Evolutionary conservation across 2,888 invertebrate genomes (phyloP).

Genomic region (Sepiola atlantica): DNA sequence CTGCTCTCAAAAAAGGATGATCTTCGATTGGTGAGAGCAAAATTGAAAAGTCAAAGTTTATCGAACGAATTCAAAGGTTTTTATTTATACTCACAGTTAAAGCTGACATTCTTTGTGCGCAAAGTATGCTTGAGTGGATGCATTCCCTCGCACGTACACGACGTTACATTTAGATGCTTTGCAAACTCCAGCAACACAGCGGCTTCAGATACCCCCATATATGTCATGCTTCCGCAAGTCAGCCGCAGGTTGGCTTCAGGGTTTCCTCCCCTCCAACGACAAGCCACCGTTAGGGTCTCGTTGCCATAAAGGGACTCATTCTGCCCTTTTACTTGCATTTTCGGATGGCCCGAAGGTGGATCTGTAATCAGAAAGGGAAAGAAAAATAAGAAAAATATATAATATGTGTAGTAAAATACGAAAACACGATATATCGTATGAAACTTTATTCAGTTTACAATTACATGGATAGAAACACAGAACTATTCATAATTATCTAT

Average conservation of each 20-base stretch:
- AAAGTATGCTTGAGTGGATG: conserved; percentile 43
- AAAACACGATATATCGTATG: no score
- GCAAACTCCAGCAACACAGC: conserved; percentile 24
- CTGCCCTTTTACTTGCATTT: conserved; percentile 39
- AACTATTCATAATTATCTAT: no score
- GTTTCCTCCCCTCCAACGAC: conserved; percentile 46
- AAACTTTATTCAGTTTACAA: no score
- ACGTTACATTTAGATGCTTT: conserved; percentile 41
- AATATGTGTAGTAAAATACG: no score
- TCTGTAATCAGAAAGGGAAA: conserved; percentile 24
- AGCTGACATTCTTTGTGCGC: conserved; percentile 36
- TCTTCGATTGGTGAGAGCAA: background rate
- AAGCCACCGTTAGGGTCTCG: conserved; percentile 38
- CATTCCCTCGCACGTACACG: conserved; percentile 42
- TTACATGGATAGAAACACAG: no score
- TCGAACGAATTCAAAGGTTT: background rate
- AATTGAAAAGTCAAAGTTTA: background rate
- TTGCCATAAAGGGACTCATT: conserved; percentile 43
- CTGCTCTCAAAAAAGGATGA: background rate
- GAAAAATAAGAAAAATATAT: background rate
- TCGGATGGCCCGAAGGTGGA: conserved; percentile 37
- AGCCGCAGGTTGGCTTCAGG: conserved; percentile 45
- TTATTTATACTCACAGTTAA: background rate
- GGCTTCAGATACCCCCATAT: conserved; percentile 46
- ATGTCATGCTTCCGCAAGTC: conserved; percentile 38